phyloP scores from a whole-genome alignment of 2,797 vertebrate species.

The Neosilurus mollespiculum region DNA sequence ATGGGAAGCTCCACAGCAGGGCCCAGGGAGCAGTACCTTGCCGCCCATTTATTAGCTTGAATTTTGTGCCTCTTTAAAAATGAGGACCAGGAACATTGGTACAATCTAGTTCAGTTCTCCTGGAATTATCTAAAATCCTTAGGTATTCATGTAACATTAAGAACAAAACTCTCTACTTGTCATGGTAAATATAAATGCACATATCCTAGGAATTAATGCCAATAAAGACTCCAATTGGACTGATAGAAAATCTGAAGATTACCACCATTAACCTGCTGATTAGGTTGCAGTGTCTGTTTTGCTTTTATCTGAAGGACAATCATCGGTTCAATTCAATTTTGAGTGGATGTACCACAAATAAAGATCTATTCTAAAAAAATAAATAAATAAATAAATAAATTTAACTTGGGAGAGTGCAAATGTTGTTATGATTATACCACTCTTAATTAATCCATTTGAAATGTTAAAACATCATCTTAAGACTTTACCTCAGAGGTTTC shows the following conservation, averaged over 20 bases:
- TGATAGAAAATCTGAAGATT: not conserved
- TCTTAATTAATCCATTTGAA: not conserved
- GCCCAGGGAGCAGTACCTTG: no score
- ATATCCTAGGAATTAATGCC: not conserved
- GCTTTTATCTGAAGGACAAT: not conserved
- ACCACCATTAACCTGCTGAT: not conserved
- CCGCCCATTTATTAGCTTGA: no score
- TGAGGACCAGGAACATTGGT: not conserved
- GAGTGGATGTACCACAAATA: no score
- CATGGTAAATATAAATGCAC: not conserved
- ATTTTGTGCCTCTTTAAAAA: not conserved
- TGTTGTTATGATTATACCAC: not conserved
- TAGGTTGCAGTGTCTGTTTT: not conserved
- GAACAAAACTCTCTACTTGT: not conserved
- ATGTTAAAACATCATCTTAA: not conserved
- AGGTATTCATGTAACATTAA: not conserved
- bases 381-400: not conserved
- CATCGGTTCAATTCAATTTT: not conserved
- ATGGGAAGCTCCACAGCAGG: no score
- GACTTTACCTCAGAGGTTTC: constrained; percentile 69
- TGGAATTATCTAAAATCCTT: not conserved
- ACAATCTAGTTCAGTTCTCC: not conserved
- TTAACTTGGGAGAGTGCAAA: not conserved
- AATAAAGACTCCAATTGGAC: not conserved
- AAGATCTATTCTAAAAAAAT: not conserved